phyloP scores from a whole-genome alignment of 1,140 invertebrate genomes.

The Gerris buenoi region DNA sequence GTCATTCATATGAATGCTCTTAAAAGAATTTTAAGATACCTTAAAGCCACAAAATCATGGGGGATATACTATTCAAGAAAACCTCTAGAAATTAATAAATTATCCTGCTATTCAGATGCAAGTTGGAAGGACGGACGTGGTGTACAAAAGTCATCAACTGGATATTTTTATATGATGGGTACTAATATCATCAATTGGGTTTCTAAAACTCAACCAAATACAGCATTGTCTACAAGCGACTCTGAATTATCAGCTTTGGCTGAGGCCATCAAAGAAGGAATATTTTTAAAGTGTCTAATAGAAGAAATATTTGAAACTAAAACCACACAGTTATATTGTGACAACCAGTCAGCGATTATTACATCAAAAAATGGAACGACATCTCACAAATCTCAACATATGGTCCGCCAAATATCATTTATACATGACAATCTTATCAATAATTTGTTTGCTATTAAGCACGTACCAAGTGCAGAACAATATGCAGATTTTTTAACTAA shows the following conservation, averaged over 20 bases:
- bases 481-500: background rate
- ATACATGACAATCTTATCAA: background rate
- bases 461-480: background rate
- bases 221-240: background rate
- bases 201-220: background rate
- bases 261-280: background rate
- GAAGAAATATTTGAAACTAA: background rate
- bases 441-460: background rate
- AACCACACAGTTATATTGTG: background rate
- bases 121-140: background rate
- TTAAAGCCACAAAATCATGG: background rate
- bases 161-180: background rate
- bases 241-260: background rate
- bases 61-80: background rate
- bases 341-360: background rate
- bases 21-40: background rate
- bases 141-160: background rate
- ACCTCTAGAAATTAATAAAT: background rate
- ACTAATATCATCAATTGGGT: background rate
- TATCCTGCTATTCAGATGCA: background rate
- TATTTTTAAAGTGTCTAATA: background rate
- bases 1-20: background rate
- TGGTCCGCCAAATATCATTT: background rate
- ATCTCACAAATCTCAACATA: background rate
- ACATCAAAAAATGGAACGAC: background rate